A percentile compares a stretch with the other conserved stretches of the same genome.
phyloP scores from a whole-genome alignment of 1,140 invertebrate genomes.

The Littorina saxatilis region DNA sequence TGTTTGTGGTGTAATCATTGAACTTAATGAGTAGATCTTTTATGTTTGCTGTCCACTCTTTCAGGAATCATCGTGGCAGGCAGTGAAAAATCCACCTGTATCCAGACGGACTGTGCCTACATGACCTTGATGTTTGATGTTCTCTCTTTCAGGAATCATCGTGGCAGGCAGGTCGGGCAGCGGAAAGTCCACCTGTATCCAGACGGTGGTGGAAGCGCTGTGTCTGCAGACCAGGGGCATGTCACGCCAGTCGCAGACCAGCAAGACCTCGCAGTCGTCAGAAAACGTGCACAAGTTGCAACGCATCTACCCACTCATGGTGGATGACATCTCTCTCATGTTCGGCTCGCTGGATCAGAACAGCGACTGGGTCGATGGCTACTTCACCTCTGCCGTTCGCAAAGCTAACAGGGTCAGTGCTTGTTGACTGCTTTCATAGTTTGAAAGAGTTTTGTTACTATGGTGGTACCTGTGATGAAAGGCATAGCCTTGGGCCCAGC shows the following conservation, averaged over 20 bases:
- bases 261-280: slow-evolving; percentile 50
- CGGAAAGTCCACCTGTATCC: slow-evolving; percentile 74
- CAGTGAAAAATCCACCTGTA: slow-evolving; percentile 73
- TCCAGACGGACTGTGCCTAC: slow-evolving; percentile 68
- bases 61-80: slow-evolving; percentile 62
- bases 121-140: slow-evolving; percentile 35
- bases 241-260: slow-evolving; percentile 59
- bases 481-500: background rate
- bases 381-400: slow-evolving; percentile 72
- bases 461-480: background rate
- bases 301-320: slow-evolving; percentile 72
- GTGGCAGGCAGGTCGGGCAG: slow-evolving; percentile 73
- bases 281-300: slow-evolving; percentile 72
- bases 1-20: too few relatives aligned
- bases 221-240: slow-evolving; percentile 56
- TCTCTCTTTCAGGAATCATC: slow-evolving; percentile 66
- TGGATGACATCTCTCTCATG: slow-evolving; percentile 71
- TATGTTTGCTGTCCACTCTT: background rate
- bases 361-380: slow-evolving; percentile 74
- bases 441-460: background rate
- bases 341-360: slow-evolving; percentile 73
- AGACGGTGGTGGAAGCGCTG: slow-evolving; percentile 71
- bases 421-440: background rate
- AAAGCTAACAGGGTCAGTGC: slow-evolving; percentile 73
- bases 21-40: too few relatives aligned